Conservation (phyloP, 2,888 invertebrate species). For the Hirtodrosophila confusa region DNA sequence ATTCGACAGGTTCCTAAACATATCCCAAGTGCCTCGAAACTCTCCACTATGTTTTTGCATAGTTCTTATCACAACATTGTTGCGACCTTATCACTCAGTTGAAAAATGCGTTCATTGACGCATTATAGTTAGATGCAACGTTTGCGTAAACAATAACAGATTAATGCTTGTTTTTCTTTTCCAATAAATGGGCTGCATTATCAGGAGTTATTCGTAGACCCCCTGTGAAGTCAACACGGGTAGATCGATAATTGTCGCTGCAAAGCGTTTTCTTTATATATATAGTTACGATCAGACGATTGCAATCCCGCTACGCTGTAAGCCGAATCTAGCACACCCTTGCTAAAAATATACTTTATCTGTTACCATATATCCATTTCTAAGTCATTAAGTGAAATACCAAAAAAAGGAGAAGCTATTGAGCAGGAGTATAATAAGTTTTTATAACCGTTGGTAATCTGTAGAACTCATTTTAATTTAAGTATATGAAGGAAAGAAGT, state of each 20-base stretch:
- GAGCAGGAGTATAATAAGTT: too few species aligned
- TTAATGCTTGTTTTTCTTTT: slow-evolving; percentile 61
- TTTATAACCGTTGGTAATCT: too few species aligned
- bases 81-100: slow-evolving; percentile 41
- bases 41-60: slow-evolving; percentile 10
- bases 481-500: too few species aligned
- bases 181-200: slow-evolving; percentile 52
- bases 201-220: slow-evolving; percentile 47
- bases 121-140: slow-evolving; percentile 57
- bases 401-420: too few species aligned
- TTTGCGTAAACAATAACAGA: slow-evolving; percentile 71
- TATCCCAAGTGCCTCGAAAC: not conserved
- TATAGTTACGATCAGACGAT: slow-evolving; percentile 41
- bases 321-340: slow-evolving; percentile 29
- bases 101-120: slow-evolving; percentile 73
- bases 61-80: slow-evolving; percentile 24
- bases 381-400: too few species aligned
- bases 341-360: too few species aligned
- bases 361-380: too few species aligned
- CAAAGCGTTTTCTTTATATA: slow-evolving; percentile 3
- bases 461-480: too few species aligned
- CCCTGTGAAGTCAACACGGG: slow-evolving; percentile 52
- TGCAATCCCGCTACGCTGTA: slow-evolving; percentile 26
- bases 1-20: not conserved
- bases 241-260: slow-evolving; percentile 31